A percentile compares a stretch with the other conserved stretches of the same genome.
These are phyloP conservation scores for Pangasius mekongensis DNA, from an alignment of 2,797 vertebrate genomes.

Conservation along the genomic window DNA sequence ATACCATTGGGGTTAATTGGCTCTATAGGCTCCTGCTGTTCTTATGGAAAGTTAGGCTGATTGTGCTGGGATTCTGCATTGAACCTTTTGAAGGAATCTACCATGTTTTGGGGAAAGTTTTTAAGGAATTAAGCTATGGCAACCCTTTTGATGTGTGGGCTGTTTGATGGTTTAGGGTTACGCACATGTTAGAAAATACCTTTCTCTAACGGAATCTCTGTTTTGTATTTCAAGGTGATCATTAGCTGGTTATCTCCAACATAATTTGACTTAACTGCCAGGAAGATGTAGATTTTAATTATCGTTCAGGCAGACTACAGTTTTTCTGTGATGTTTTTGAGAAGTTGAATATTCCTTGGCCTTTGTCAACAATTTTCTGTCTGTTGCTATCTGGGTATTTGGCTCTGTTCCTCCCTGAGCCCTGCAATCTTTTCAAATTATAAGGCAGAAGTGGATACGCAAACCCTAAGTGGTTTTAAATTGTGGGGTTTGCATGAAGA, in stretches of 20 bases:
- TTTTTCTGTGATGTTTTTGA: constrained; percentile 5
- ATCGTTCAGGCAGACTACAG: too few relatives aligned
- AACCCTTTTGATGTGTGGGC: not conserved
- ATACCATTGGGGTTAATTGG: constrained; percentile 54
- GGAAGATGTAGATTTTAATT: not conserved
- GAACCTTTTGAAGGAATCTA: not conserved
- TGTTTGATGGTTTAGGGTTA: not conserved
- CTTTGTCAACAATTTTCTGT: not conserved
- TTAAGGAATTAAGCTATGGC: not conserved
- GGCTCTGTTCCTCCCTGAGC: constrained; percentile 14
- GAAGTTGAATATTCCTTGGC: not conserved
- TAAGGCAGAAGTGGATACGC: not conserved
- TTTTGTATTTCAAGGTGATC: not conserved
- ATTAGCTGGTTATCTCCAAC: not conserved
- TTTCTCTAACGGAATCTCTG: not conserved
- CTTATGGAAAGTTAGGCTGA: constrained; percentile 27
- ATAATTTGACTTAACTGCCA: not conserved
- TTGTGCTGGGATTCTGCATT: not conserved
- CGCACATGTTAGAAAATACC: not conserved
- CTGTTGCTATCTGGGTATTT: constrained; percentile 22
- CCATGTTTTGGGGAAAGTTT: not conserved
- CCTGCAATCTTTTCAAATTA: constrained; percentile 50
- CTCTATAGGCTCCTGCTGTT: constrained; percentile 44
- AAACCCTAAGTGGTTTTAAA: constrained; percentile 27
- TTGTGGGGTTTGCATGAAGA: constrained; percentile 8